A percentile compares a stretch with the other conserved stretches of the same genome.
phyloP scores from a whole-genome alignment of 2,113 vertebrate species.

The Colaptes auratus region DNA sequence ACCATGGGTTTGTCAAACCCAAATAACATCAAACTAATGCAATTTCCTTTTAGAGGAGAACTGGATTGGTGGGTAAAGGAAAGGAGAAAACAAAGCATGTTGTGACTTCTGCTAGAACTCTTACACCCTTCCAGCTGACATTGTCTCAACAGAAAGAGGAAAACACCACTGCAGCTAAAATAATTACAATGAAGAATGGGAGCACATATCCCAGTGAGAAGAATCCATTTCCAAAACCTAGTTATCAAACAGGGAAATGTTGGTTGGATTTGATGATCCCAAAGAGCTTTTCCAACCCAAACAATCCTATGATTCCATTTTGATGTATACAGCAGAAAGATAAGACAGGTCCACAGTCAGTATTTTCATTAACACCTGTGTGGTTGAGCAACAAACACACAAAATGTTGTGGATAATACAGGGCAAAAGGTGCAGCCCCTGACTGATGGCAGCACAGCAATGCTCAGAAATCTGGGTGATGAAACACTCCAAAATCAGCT shows the following conservation, averaged over 20 bases:
- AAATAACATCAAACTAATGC: slow-evolving; percentile 6
- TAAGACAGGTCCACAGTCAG: background rate
- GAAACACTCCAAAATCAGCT: background rate
- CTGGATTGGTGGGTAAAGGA: background rate
- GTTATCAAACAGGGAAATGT: background rate
- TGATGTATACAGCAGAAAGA: background rate
- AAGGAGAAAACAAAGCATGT: background rate
- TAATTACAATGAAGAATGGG: background rate
- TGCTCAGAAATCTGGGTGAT: background rate
- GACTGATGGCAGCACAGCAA: background rate
- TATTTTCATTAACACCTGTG: background rate
- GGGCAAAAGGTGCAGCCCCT: background rate
- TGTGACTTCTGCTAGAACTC: slow-evolving; percentile 5
- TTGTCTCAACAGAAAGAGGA: background rate
- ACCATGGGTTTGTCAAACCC: background rate
- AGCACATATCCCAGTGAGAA: background rate
- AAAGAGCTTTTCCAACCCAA: too few species aligned
- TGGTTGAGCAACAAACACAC: background rate
- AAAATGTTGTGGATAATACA: background rate
- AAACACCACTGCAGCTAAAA: background rate
- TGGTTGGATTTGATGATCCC: too few species aligned
- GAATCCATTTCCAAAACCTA: background rate
- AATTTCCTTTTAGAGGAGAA: slow-evolving; percentile 10
- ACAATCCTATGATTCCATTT: background rate
- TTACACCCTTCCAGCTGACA: background rate